phyloP scores from a whole-genome alignment of 1,140 invertebrate species.

The Aphelinus certus region DNA sequence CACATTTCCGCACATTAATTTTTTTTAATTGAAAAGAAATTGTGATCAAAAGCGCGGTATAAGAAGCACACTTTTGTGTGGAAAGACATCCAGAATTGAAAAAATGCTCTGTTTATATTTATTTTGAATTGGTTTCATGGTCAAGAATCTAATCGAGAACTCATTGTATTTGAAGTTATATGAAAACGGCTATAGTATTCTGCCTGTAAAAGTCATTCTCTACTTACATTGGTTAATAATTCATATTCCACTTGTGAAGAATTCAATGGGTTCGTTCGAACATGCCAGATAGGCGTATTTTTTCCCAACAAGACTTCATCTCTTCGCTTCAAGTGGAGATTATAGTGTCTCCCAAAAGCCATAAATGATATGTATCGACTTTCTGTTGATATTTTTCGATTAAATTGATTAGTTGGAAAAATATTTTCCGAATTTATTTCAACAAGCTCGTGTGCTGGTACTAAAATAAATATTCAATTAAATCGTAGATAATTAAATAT shows the following conservation, averaged over 20 bases:
- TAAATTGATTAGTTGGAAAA: neutral
- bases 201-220: neutral
- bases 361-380: constrained; percentile 29
- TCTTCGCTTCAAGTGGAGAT: constrained; percentile 20
- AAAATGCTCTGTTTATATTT: too few species aligned
- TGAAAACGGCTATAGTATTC: too few species aligned
- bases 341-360: constrained; percentile 28
- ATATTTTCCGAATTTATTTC: neutral
- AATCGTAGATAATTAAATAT: neutral
- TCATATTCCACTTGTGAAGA: constrained; percentile 14
- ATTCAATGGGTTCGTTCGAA: constrained; percentile 11
- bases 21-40: too few species aligned
- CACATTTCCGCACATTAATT: too few species aligned
- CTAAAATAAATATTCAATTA: constrained; percentile 3
- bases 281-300: constrained; percentile 35
- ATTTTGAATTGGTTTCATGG: too few species aligned
- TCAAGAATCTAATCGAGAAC: too few species aligned
- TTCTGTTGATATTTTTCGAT: constrained; percentile 3
- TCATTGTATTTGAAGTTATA: too few species aligned
- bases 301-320: constrained; percentile 32
- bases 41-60: too few species aligned
- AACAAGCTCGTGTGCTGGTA: constrained; percentile 22
- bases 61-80: too few species aligned
- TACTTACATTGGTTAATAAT: constrained; percentile 25
- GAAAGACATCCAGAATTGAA: too few species aligned